Base-by-base conservation (phyloP, 2,888 invertebrate species). In the Allygus modestus region DNA sequence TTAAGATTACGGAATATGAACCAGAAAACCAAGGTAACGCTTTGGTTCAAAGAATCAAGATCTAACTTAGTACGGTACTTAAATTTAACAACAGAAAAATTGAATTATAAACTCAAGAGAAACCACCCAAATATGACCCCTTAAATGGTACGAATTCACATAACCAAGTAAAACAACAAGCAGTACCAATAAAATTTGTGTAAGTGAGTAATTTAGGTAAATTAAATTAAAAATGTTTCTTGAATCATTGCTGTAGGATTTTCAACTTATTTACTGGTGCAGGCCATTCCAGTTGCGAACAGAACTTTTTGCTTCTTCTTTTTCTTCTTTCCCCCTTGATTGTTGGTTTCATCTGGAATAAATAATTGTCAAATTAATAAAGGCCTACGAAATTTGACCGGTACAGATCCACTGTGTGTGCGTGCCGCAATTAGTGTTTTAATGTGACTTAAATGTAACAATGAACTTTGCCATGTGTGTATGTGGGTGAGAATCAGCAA, bases 291-390 rank as follows among this genome's bases (percentile, higher is more conserved):
- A 84, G 95, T 96, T 37, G 95, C 92, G 89, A 96, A 96, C 5
- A 97, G 91, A 79, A 96, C 91, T 89, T 95, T 96, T 82, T 92
- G 92, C 89, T 95, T 96, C 89, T 96, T 96, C 89, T 94, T 95
- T 90, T 95, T 95, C 90, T 93, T 93, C 86, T 91, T 92, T 17
- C 92, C 89, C 58, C 86, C 86, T 17, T 81, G 84, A 28, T 31
- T 79, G 58, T 37, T 28, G 31, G 37, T 37, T 58, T 79, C 28
- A 58, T 79, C 58, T 79, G 58, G 0, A 79, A 79, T 5, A 65
- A 75, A 73, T 46, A 7, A 37, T 54, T 81, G 17, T n/a, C n/a
- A n/a, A n/a, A n/a, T n/a, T n/a, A n/a, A n/a, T n/a, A n/a, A n/a
- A 12, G 37, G 12, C 31, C 31, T 26, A 73, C n/a, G 11, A 9